Base-by-base conservation (phyloP, 1,140 invertebrate species). In the Drosophila orena region DNA sequence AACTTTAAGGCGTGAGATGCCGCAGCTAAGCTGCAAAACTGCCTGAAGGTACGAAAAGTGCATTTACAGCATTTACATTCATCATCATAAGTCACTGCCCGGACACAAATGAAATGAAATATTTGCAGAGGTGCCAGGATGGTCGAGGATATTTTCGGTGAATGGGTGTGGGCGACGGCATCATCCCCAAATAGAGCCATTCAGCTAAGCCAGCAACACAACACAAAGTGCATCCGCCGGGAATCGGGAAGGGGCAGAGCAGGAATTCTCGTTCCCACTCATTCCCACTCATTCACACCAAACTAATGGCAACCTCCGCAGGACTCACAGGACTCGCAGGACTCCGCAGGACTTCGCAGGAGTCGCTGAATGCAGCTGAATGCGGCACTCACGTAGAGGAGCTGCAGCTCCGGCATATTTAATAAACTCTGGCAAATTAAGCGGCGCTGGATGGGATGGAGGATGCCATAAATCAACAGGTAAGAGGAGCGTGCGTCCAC, bases 1-100 rank as follows among this genome's bases (percentile, higher is more conserved):
- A 42, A 15, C 73, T 57, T 81, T 81, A 81, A 81, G 68, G 57
- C 68, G 42, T 55, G 35, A 71, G 70, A 57, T 66, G 37, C 42
- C 47, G 38, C 22, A 37, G 38, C 40, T 37, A 22, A 43, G 37
- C 52, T 22, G 40, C 30, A 47, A 64, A 77, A 69, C 65, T 61
- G 66, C 78, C 81, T 75, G 71, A 75, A 75, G 72, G 52, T 64
- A 54, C 20, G 20, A 54, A 85, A 78, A 62, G 60, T 68, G 62
- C 72, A 64, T 79, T 81, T 81, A 79, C 79, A 64, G 68, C 88
- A 90, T 79, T 81, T 81, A 79, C 79, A 91, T 91, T 91, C 83
- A 91, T 91, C 90, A 91, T 91, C 90, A 91, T 91, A 91, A 91
- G 85, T 91, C 90, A 91, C 77, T 80, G 81, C 81, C 85, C 79